Conservation (phyloP, 2,113 vertebrate species). For the Muscicapa adusta region DNA sequence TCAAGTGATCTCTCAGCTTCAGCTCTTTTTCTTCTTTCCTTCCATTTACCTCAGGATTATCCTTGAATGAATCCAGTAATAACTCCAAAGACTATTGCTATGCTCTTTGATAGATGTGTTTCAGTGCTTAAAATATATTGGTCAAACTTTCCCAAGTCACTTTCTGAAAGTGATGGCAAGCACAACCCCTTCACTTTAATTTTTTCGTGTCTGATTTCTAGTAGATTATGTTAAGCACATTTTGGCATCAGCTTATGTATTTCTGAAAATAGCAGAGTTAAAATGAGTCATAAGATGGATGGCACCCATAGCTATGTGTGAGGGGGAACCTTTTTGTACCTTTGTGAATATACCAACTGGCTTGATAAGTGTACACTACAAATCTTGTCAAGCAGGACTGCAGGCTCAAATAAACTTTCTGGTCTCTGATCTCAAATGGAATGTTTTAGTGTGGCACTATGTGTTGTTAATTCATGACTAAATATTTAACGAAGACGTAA, state of each 20-base stretch:
- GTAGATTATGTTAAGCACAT: not conserved
- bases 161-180: not conserved
- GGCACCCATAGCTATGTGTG: not conserved
- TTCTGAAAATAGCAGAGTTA: not conserved
- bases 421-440: conserved; percentile 10
- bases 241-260: not conserved
- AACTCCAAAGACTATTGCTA: not conserved
- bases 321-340: not conserved
- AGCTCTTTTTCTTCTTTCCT: not conserved
- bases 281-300: not conserved
- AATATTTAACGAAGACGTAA: conserved; percentile 19
- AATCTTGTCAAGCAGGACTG: not conserved
- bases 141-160: not conserved
- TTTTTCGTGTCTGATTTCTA: not conserved
- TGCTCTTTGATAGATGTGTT: not conserved
- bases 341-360: not conserved
- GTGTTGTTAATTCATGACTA: not conserved
- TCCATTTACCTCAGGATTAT: not conserved
- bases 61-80: not conserved
- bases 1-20: not conserved
- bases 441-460: not conserved
- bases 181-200: not conserved
- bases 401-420: conserved; percentile 1
- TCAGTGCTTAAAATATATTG: not conserved
- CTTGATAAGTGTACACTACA: not conserved